Evolutionary conservation across 2,113 vertebrate species (phyloP).

Genomic region (Atrichornis clamosus): DNA sequence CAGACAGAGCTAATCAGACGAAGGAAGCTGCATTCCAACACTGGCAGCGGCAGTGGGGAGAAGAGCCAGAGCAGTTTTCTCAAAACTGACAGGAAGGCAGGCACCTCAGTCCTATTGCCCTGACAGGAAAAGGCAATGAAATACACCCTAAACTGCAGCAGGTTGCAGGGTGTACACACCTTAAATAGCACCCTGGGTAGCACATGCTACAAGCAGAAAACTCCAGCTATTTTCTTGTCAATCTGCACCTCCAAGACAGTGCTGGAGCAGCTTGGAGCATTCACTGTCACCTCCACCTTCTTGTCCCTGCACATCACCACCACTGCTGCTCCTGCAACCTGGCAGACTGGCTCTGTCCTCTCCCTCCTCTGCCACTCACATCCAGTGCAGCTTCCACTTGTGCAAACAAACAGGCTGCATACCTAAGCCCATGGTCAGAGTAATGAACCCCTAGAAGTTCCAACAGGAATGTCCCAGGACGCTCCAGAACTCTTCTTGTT

Average conservation of each 20-base stretch:
- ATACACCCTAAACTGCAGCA: background rate
- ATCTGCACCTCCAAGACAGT: background rate
- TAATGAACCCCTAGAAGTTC: background rate
- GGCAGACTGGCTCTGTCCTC: background rate
- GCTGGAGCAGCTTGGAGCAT: background rate
- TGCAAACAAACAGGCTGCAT: background rate
- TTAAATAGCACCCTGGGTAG: background rate
- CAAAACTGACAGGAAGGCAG: background rate
- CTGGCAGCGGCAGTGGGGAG: background rate
- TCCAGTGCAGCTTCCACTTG: background rate
- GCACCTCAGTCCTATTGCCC: background rate
- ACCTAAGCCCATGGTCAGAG: background rate
- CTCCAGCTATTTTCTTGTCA: background rate
- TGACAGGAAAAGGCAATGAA: background rate
- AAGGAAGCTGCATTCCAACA: constrained; percentile 2
- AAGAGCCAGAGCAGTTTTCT: background rate
- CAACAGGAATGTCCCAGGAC: background rate
- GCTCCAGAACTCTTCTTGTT: background rate
- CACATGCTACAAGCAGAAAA: background rate
- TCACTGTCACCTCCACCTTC: background rate
- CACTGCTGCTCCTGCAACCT: background rate
- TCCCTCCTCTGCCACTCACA: fast-evolving
- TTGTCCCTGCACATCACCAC: background rate
- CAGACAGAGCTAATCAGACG: background rate
- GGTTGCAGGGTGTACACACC: background rate